Evolutionary conservation across 92 coral and sea anemone genomes (phyloP).

Genomic region (Parazoanthus darwini): DNA sequence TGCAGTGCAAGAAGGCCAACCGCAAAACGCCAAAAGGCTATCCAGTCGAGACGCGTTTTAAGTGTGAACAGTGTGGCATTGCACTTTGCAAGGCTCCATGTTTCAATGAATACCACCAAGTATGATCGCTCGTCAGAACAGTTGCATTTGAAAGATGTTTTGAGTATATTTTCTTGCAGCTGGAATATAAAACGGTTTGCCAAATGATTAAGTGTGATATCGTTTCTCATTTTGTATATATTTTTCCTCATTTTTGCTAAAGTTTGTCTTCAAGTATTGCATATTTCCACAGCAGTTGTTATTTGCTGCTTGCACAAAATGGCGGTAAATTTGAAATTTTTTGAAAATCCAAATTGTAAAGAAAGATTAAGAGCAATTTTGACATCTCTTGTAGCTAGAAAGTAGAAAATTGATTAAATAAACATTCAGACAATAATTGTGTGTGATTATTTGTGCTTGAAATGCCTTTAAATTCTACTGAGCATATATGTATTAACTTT

Average conservation of each 20-base stretch:
- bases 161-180: neutral
- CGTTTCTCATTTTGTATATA: conserved; percentile 5
- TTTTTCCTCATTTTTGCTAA: neutral
- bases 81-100: conserved; percentile 57
- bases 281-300: neutral
- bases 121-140: neutral
- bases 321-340: conserved; percentile 11
- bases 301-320: neutral
- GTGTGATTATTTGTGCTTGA: no score
- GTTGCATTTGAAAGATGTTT: neutral
- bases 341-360: neutral
- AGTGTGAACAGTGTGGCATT: conserved; percentile 55
- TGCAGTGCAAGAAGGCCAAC: conserved; percentile 47
- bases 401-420: no score
- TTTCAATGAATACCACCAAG: conserved; percentile 48
- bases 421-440: no score
- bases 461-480: no score
- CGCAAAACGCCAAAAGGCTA: conserved; percentile 50
- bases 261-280: conserved; percentile 7
- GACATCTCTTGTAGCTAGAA: no score
- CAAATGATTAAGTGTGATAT: neutral
- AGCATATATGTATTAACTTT: no score
- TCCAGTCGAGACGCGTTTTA: conserved; percentile 49
- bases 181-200: neutral
- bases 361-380: neutral